These are phyloP conservation scores for Sander vitreus DNA, from an alignment of 2,113 vertebrate genomes.

Conservation along the genomic window DNA sequence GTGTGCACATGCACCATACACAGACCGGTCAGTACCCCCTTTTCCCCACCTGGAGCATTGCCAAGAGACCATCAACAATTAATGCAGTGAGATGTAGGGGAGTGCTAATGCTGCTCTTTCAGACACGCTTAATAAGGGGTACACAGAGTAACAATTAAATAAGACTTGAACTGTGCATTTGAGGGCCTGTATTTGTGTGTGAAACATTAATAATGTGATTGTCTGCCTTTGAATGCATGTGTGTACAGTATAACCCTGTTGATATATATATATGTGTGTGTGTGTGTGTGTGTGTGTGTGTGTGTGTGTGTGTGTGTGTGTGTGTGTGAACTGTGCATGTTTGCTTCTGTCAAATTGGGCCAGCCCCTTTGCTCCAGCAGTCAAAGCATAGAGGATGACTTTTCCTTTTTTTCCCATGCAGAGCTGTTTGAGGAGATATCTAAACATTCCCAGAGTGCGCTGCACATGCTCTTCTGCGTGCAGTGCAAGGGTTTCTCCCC, in stretches of 20 bases:
- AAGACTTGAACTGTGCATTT: slow-evolving; percentile 87
- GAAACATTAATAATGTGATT: slow-evolving; percentile 28
- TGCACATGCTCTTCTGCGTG: slow-evolving; percentile 83
- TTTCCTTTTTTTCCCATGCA: slow-evolving; percentile 74
- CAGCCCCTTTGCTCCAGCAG: slow-evolving; percentile 70
- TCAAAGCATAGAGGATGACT: slow-evolving; percentile 74
- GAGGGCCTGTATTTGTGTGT: slow-evolving; percentile 53
- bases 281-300: slow-evolving; percentile 48
- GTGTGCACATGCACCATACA: slow-evolving; percentile 8
- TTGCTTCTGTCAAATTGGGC: slow-evolving; percentile 80
- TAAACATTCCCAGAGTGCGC: slow-evolving; percentile 85
- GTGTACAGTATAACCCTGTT: slow-evolving; percentile 63
- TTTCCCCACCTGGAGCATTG: slow-evolving; percentile 84
- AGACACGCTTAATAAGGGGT: slow-evolving; percentile 56
- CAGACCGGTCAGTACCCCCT: slow-evolving; percentile 82
- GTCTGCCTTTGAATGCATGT: slow-evolving; percentile 56
- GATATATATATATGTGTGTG: slow-evolving; percentile 33
- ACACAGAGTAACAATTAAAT: slow-evolving; percentile 90
- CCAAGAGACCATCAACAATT: slow-evolving; percentile 89
- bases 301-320: slow-evolving; percentile 48
- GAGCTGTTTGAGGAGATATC: slow-evolving; percentile 82
- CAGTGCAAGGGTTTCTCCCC: slow-evolving; percentile 61
- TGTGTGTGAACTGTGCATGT: slow-evolving; percentile 78
- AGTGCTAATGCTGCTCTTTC: not conserved
- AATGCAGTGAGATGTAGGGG: slow-evolving; percentile 57